phyloP scores from a whole-genome alignment of 2,888 invertebrate species.

The Conistra vaccinii region DNA sequence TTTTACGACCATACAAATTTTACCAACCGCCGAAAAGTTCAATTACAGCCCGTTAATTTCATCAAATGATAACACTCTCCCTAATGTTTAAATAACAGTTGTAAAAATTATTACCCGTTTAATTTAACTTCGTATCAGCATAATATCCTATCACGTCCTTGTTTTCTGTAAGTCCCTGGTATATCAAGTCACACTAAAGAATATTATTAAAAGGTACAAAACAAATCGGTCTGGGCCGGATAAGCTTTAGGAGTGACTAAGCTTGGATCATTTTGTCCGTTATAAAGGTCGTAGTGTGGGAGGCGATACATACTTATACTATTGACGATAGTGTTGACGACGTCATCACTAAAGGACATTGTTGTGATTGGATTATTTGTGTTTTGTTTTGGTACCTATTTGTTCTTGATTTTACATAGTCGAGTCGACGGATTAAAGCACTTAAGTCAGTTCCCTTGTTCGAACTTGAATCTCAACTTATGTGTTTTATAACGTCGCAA shows the following conservation, averaged over 20 bases:
- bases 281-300: conserved; percentile 36
- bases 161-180: neutral
- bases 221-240: conserved; percentile 4
- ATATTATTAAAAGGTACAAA: conserved; percentile 17
- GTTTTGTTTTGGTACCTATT: neutral
- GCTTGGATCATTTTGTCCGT: neutral
- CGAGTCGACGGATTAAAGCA: too few relatives aligned
- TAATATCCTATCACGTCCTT: neutral
- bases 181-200: neutral
- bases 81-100: too few relatives aligned
- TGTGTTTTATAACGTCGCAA: too few relatives aligned
- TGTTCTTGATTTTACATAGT: neutral
- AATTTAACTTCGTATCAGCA: neutral
- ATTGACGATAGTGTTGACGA: conserved; percentile 11
- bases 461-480: too few relatives aligned
- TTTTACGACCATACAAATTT: too few relatives aligned
- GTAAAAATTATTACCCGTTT: too few relatives aligned
- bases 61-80: too few relatives aligned
- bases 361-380: neutral
- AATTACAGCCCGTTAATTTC: too few relatives aligned
- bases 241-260: conserved; percentile 18
- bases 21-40: too few relatives aligned
- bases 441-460: too few relatives aligned
- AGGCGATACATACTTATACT: neutral
- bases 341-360: conserved; percentile 23